A percentile compares a stretch with the other conserved stretches of the same genome.
phyloP scores from a whole-genome alignment of 2,113 vertebrate species.

The Brachionichthys hirsutus region DNA sequence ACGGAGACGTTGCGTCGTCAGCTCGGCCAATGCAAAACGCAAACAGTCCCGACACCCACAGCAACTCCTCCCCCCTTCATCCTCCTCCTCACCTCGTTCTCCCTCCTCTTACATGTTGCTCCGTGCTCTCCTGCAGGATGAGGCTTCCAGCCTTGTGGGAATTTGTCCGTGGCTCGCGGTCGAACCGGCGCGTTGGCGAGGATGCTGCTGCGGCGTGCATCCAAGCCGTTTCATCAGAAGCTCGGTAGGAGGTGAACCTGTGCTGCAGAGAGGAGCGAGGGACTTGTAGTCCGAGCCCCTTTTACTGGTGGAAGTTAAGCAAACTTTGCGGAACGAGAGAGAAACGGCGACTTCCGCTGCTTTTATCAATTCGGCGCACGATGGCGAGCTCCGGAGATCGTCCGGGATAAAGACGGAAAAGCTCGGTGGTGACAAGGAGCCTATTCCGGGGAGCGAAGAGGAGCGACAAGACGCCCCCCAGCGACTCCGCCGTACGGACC shows the following conservation, averaged over 20 bases:
- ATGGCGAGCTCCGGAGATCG: neutral
- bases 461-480: conserved; percentile 21
- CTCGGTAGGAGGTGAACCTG: neutral
- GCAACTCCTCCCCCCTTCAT: conserved; percentile 44
- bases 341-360: neutral
- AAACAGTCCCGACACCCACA: conserved; percentile 50
- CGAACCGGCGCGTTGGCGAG: conserved; percentile 41
- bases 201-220: conserved; percentile 5
- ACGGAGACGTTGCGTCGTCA: conserved; percentile 30
- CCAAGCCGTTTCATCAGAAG: conserved; percentile 10
- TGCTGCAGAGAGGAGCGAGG: conserved; percentile 21
- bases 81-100: conserved; percentile 52
- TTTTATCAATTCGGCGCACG: conserved; percentile 8
- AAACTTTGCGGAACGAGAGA: conserved; percentile 40
- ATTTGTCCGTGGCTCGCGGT: conserved; percentile 48
- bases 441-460: conserved; percentile 28
- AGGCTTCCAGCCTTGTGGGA: conserved; percentile 63
- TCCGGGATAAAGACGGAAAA: conserved; percentile 1
- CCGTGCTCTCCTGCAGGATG: conserved; percentile 54
- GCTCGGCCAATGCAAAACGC: conserved; percentile 14
- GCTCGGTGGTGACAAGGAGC: conserved; percentile 15
- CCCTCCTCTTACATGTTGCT: conserved; percentile 59
- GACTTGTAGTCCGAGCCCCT: neutral
- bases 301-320: conserved; percentile 17
- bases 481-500: conserved; percentile 34